phyloP scores from a whole-genome alignment of 1,140 invertebrate genomes.

The Ceratina calcarata region DNA sequence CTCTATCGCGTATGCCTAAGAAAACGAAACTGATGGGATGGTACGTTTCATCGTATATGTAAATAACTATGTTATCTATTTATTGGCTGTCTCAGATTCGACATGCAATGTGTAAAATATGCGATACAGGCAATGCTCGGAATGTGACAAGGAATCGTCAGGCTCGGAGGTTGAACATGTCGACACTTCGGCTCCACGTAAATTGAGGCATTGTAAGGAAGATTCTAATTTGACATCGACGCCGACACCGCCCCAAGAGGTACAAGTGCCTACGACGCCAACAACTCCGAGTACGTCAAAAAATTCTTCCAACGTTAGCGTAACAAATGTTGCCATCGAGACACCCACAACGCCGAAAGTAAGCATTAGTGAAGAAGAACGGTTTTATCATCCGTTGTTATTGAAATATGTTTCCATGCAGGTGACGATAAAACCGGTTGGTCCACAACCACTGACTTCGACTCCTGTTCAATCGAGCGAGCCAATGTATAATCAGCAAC shows the following conservation, averaged over 20 bases:
- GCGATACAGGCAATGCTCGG: conserved; percentile 88
- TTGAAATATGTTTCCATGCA: conserved; percentile 46
- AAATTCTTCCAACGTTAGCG: conserved; percentile 52
- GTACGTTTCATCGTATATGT: conserved; percentile 79
- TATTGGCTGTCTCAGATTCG: background rate
- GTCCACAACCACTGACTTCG: conserved; percentile 63
- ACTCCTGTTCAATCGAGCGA: conserved; percentile 66
- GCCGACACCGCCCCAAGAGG: conserved; percentile 68
- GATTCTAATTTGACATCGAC: conserved; percentile 72
- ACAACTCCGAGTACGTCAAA: conserved; percentile 69
- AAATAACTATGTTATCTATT: conserved; percentile 23
- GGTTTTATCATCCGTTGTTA: background rate
- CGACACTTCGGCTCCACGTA: conserved; percentile 88
- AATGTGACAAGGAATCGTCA: conserved; percentile 91
- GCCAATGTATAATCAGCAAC: conserved; percentile 64
- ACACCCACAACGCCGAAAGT: conserved; percentile 75
- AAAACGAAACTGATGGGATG: conserved; percentile 97
- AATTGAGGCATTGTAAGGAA: conserved; percentile 87
- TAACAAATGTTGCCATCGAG: conserved; percentile 57
- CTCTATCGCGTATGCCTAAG: conserved; percentile 94
- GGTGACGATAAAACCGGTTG: conserved; percentile 78
- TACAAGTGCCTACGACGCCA: conserved; percentile 70
- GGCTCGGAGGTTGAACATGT: conserved; percentile 87
- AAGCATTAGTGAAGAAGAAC: background rate
- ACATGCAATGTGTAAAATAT: background rate